Conservation (phyloP, 2,888 invertebrate genomes). For the Synanthedon tipuliformis region DNA sequence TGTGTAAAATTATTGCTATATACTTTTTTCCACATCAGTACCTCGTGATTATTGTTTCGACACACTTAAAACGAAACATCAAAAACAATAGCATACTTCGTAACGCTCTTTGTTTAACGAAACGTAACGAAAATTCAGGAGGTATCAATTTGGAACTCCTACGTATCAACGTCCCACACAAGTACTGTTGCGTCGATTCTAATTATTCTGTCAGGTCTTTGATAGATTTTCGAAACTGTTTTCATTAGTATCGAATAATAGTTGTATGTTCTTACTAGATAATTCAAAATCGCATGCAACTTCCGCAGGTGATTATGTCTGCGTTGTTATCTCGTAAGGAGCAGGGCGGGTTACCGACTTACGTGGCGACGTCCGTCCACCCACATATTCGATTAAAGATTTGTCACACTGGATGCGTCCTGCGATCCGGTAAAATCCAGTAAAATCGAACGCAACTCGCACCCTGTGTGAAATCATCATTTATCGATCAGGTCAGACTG, state of each 20-base stretch:
- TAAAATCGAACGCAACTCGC: no score
- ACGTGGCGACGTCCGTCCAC: slow-evolving; percentile 33
- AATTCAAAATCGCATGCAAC: slow-evolving; percentile 22
- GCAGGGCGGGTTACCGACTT: slow-evolving; percentile 16
- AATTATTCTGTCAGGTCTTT: slow-evolving; percentile 28
- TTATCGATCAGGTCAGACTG: no score
- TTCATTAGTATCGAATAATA: slow-evolving; percentile 24
- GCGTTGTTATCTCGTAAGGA: slow-evolving; percentile 21
- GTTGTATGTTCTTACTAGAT: slow-evolving; percentile 18
- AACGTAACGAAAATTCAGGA: slow-evolving; percentile 34
- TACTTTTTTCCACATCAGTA: not conserved
- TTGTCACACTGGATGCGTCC: slow-evolving; percentile 6
- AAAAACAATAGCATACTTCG: slow-evolving; percentile 39
- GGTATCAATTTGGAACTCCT: slow-evolving; percentile 33
- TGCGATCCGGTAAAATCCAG: slow-evolving; percentile 7
- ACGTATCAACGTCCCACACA: slow-evolving; percentile 26
- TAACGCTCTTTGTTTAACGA: slow-evolving; percentile 30
- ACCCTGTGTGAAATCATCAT: no score
- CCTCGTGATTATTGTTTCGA: slow-evolving; percentile 16
- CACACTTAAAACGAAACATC: slow-evolving; percentile 1
- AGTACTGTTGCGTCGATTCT: slow-evolving; percentile 6
- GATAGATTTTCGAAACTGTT: slow-evolving; percentile 25
- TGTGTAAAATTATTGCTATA: not conserved
- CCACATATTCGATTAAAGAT: slow-evolving; percentile 28
- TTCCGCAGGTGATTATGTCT: slow-evolving; percentile 16